Base-by-base conservation (phyloP, 1,140 invertebrate species). In the Vanessa tameamea region DNA sequence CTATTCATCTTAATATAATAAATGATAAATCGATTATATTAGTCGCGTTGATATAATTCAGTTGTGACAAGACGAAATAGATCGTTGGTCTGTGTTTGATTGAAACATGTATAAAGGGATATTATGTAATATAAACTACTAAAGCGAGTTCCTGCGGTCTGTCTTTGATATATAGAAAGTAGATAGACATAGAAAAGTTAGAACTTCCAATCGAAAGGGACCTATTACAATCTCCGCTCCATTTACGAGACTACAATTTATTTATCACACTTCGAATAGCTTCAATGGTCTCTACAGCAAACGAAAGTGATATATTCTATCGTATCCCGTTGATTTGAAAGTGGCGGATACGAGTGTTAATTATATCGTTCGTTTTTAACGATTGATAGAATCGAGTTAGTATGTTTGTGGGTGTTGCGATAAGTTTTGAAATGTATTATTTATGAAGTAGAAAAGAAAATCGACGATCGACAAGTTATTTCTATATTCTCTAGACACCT, bases 131-230 rank as follows among this genome's bases (percentile, higher is more conserved):
- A 55, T 31, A 48, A 53, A 51, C 31, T 43, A 61, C 50, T n/a
- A 26, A 63, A 57, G 57, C 64, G 63, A 69, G 48, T 67, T 74
- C 47, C 51, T 50, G 57, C 72, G 72, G 66, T 65, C 59, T 31
- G 72, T 48, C 12, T 26, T 31, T 48, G 23, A 37, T 31, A 23
- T 53, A 61, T 78, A 78, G 77, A 78, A 78, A 78, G 77, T 78
- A 59, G 66, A 64, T 75, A 69, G 59, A 61, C 47, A 31, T 63
- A 70, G 59, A 75, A 67, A 72, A 75, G 66, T 65, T 75, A 48
- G 13, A 47, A 50, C 50, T 59, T 47, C 69, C 71, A 64, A 64
- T 61, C 55, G 78, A 75, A 77, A 77, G 72, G 66, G 66, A 69
- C 71, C 64, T 69, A 57, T 57, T 57, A 69, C 75, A 73, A 69